Evolutionary conservation across 92 coral and sea anemone species (phyloP), one percentile per base, ranked within the genome.

Genomic region (Zoanthus sociatus): DNA sequence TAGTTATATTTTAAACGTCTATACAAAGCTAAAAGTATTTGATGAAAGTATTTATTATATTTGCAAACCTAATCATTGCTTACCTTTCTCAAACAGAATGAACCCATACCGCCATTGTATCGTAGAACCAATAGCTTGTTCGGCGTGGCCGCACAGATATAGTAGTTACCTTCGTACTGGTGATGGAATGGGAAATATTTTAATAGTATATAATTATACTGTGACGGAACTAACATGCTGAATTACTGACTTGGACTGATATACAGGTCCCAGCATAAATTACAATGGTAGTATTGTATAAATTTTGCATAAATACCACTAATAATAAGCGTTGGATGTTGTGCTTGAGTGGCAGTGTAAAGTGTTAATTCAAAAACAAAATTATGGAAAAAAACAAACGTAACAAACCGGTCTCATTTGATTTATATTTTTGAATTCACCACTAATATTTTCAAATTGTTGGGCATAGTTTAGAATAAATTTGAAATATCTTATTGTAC

Each of bases 41-140:
- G 21, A 8, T 63, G 20, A 63, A 63, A 17, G 21, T 17, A 20
- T 16, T 63, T 9, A n/a, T 12, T 10, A 30, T 15, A 26, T 7
- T 13, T 14, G 7, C 17, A 3, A 9, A 30, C 16, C 46, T n/a
- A 4, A 26, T 11, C 10, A 12, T 21, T 48, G 48, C 90, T 84
- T 87, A 96, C 98, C 96, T 97, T 97, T 75, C 99, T 96, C 17
- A 85, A 79, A 50, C 98, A 94, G 87, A 94, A 97, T 46, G 98
- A 79, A 15, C 89, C 94, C 96, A 95, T 97, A 32, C 98, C 95
- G 6, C 94, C 88, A 82, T 97, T 97, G 86, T 88, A 97, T 50
- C 99, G 90, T 30, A 97, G 87, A 31, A 97, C 83, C 89, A 93
- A 86, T 64, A 97, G 92, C 67, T 94, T 97, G 84, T 92, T 97